phyloP scores from a whole-genome alignment of 2,888 invertebrate species.

The Aleiodes leptofemur region DNA sequence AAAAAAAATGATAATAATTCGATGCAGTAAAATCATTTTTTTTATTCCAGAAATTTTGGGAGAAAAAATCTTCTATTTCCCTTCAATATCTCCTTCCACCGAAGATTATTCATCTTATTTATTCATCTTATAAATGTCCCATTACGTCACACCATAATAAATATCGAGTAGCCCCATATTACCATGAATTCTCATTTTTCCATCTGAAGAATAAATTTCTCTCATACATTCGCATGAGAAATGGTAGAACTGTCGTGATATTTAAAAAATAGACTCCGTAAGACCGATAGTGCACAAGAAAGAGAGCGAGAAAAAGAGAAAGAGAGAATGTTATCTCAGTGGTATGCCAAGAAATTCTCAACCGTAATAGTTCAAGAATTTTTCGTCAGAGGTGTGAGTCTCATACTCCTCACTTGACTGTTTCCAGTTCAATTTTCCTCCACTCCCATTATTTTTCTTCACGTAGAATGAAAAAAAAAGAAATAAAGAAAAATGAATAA shows the following conservation, averaged over 20 bases:
- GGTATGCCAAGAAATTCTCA: slow-evolving; percentile 21
- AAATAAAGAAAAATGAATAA: not conserved
- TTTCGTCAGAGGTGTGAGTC: slow-evolving; percentile 6
- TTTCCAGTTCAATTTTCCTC: slow-evolving; percentile 36
- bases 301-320: slow-evolving; percentile 2
- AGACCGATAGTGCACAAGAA: not conserved
- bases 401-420: slow-evolving; percentile 26
- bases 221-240: not conserved
- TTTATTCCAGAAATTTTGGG: no score
- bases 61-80: no score
- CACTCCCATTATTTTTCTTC: slow-evolving; percentile 46
- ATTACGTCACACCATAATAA: no score
- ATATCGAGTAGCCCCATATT: no score
- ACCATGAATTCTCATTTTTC: no score
- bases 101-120: no score
- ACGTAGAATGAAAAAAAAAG: no score
- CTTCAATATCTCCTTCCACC: no score
- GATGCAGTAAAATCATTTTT: no score
- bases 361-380: slow-evolving; percentile 11
- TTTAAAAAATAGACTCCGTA: slow-evolving; percentile 4
- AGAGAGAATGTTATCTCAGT: slow-evolving; percentile 8
- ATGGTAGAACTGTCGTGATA: not conserved
- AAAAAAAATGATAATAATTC: no score
- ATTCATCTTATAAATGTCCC: no score
- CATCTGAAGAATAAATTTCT: no score